phyloP scores from a whole-genome alignment of 2,797 vertebrate species.

The Lophotriccus pileatus region DNA sequence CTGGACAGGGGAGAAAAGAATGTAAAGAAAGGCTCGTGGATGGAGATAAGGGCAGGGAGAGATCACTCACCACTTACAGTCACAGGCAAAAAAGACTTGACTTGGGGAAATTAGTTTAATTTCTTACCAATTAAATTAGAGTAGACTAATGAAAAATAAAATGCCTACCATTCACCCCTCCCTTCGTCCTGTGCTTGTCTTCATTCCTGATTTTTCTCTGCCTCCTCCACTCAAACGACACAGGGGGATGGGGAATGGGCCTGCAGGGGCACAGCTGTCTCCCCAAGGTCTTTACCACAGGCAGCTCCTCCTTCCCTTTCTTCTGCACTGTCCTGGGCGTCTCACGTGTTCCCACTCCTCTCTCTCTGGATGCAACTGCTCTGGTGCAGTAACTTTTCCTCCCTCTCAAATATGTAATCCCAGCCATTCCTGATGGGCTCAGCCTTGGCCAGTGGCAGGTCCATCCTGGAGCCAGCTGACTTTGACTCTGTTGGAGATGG shows the following conservation, averaged over 20 bases:
- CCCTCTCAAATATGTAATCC: background rate
- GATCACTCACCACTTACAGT: rapidly evolving
- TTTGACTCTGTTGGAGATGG: rapidly evolving
- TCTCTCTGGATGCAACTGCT: background rate
- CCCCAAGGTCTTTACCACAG: background rate
- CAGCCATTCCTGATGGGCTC: background rate
- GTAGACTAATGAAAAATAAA: background rate
- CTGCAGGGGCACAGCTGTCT: background rate
- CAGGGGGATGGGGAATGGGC: too few relatives aligned
- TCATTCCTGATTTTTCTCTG: background rate
- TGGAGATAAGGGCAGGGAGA: background rate
- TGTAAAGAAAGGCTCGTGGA: rapidly evolving
- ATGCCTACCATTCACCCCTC: background rate
- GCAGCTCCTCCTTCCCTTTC: background rate
- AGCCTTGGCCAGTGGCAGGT: rapidly evolving
- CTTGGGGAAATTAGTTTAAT: background rate
- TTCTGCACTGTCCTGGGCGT: background rate
- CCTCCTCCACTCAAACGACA: rapidly evolving
- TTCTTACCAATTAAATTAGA: background rate
- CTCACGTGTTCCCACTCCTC: rapidly evolving
- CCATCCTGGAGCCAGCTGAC: rapidly evolving
- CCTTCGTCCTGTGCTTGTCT: background rate
- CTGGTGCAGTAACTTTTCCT: background rate
- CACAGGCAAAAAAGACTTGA: background rate
- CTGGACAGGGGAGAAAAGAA: background rate